Base-by-base conservation (phyloP, 2,888 invertebrate genomes). In the Ganaspis brasiliensis region DNA sequence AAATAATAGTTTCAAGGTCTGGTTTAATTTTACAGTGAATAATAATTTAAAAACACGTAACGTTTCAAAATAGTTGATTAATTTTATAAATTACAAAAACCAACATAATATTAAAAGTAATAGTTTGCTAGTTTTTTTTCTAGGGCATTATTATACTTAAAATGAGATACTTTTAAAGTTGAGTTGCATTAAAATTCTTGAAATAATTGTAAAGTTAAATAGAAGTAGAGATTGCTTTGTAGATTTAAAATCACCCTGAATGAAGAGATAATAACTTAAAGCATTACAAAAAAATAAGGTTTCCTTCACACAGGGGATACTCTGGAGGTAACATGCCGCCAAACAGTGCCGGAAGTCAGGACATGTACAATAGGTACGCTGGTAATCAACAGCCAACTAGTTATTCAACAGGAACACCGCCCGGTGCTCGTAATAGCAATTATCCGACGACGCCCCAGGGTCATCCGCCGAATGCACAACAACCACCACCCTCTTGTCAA, bases 401-500 rank as follows among this genome's bases (percentile, higher is more conserved):
- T 78, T 91, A 91, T 79, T 86, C 89, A 9, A 81, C 88, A 6
- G 82, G 80, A 40, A 80, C 87, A 45, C 80, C 86, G 19, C 89
- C 92, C n/a, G 88, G 83, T 72, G 88, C 88, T 26, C 87, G 91
- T 71, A 89, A 81, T 61, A 89, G 87, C 76, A 90, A 93, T 89
- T 95, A 94, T 92, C 93, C 94, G 79, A 92, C 93, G 84, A 93
- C 92, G 82, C 91, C 93, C 78, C 93, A 93, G 88, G 91, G 92
- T 85, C 93, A 92, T 89, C 93, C 93, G 75, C 89, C 91, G 78
- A 92, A 91, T 82, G 91, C 92, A 81, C 93, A 93, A 90, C 93
- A 93, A 91, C 94, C 94, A 79, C 95, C 95, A 85, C 95, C 95
- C 92, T 95, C 96, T 93, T 83, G 81, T 75, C 96, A 95, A 88